Conservation (phyloP, 2,888 invertebrate species). For the Drosophila fungiperda region DNA sequence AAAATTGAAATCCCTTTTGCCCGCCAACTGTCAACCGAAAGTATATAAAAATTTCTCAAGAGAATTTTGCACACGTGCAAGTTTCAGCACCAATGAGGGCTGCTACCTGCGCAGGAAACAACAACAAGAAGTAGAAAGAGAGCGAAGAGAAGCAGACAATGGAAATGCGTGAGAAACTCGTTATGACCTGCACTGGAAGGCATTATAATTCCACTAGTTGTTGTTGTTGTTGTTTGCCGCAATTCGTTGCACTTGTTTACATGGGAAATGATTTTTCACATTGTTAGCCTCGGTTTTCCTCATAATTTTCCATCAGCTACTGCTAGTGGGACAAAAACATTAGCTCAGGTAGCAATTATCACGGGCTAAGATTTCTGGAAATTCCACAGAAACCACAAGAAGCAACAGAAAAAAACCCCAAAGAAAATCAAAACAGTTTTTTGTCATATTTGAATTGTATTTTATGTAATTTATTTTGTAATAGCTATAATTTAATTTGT, state of each 20-base stretch:
- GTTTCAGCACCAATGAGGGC: slow-evolving; percentile 24
- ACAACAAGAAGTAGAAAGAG: background rate
- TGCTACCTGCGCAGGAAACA: slow-evolving; percentile 65
- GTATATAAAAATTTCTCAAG: slow-evolving; percentile 46
- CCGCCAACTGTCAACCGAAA: slow-evolving; percentile 38
- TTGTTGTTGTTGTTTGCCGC: slow-evolving; percentile 33
- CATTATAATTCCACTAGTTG: slow-evolving; percentile 47
- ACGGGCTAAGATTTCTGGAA: background rate
- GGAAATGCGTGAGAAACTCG: slow-evolving; percentile 75
- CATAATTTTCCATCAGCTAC: slow-evolving; percentile 48
- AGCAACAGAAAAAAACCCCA: background rate
- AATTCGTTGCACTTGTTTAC: slow-evolving; percentile 78
- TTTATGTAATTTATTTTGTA: slow-evolving; percentile 69
- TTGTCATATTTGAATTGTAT: slow-evolving; percentile 51
- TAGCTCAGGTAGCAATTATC: slow-evolving; percentile 14
- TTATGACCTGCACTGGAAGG: slow-evolving; percentile 38
- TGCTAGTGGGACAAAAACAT: slow-evolving; percentile 4
- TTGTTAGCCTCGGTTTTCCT: slow-evolving; percentile 49
- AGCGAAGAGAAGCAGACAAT: slow-evolving; percentile 33
- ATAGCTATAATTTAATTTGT: slow-evolving; percentile 56
- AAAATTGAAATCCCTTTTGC: slow-evolving; percentile 25
- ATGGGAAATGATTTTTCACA: slow-evolving; percentile 70
- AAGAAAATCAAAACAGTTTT: slow-evolving; percentile 23
- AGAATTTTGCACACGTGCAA: slow-evolving; percentile 72
- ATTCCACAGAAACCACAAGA: slow-evolving; percentile 4